Evolutionary conservation across 2,888 invertebrate species (phyloP).

Genomic region (Latrodectus elegans): DNA sequence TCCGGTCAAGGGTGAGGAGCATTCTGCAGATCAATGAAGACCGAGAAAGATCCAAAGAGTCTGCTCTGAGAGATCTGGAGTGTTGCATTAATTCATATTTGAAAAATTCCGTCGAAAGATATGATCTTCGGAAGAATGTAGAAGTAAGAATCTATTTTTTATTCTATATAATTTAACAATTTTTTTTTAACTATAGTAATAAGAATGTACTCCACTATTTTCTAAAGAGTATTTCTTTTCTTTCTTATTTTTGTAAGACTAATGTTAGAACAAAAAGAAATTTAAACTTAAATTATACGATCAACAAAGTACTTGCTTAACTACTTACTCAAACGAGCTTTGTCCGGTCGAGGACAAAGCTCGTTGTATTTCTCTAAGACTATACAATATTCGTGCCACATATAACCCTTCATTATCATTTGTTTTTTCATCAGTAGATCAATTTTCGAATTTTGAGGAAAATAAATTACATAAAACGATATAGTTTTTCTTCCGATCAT

Average conservation of each 20-base stretch:
- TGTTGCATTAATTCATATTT: constrained; percentile 80
- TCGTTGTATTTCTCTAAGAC: no score
- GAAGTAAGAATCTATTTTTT: constrained; percentile 75
- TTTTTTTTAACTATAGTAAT: not conserved
- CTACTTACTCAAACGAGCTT: no score
- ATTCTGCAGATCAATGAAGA: constrained; percentile 77
- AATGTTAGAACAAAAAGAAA: not conserved
- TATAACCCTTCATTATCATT: no score
- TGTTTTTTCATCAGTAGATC: no score
- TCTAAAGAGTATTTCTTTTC: not conserved
- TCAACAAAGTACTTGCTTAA: no score
- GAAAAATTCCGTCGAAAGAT: constrained; percentile 82
- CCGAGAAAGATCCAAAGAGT: constrained; percentile 71
- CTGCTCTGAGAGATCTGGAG: constrained; percentile 74
- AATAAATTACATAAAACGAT: no score
- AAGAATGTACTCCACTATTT: not conserved
- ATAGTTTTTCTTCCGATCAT: no score
- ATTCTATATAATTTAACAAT: not conserved
- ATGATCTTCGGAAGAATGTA: constrained; percentile 78
- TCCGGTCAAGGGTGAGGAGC: constrained; percentile 83
- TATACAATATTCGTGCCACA: no score
- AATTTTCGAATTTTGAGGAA: no score
- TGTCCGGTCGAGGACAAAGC: no score
- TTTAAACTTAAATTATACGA: no score
- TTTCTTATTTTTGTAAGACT: not conserved